Evolutionary conservation across 2,888 invertebrate genomes (phyloP).

Genomic region (Prenolepis imparis): DNA sequence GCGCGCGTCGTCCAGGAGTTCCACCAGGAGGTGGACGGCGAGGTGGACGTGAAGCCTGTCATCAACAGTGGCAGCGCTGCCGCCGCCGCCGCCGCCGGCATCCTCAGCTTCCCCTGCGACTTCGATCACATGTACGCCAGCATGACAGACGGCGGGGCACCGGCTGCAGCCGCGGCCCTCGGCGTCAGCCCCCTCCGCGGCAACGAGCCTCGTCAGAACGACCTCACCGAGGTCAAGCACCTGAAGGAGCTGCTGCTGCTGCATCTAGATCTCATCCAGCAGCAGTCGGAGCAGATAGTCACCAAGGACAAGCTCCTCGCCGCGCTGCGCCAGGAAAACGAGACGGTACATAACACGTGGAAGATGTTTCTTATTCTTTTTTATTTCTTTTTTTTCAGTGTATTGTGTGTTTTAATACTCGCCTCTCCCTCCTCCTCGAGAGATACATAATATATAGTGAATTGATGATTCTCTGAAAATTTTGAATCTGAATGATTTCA

Average conservation of each 20-base stretch:
- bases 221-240: constrained; percentile 89
- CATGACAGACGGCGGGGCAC: constrained; percentile 85
- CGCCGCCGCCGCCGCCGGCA: constrained; percentile 80
- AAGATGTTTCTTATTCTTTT: not conserved
- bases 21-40: constrained; percentile 38
- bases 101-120: constrained; percentile 88
- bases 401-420: not conserved
- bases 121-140: constrained; percentile 93
- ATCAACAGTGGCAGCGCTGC: constrained; percentile 60
- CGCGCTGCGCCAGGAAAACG: constrained; percentile 92
- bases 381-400: not conserved
- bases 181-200: constrained; percentile 83
- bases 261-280: constrained; percentile 95
- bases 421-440: not conserved
- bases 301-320: constrained; percentile 93
- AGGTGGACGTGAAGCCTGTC: constrained; percentile 49
- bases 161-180: constrained; percentile 81
- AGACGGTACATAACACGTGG: constrained; percentile 88
- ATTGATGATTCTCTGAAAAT: not conserved
- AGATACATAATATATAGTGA: too few relatives aligned
- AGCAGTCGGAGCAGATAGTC: constrained; percentile 94
- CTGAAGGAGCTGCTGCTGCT: constrained; percentile 93
- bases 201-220: constrained; percentile 83
- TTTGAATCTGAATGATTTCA: not conserved
- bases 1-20: constrained; percentile 22